phyloP scores from a whole-genome alignment of 2,113 vertebrate genomes.

The Coturnix japonica region DNA sequence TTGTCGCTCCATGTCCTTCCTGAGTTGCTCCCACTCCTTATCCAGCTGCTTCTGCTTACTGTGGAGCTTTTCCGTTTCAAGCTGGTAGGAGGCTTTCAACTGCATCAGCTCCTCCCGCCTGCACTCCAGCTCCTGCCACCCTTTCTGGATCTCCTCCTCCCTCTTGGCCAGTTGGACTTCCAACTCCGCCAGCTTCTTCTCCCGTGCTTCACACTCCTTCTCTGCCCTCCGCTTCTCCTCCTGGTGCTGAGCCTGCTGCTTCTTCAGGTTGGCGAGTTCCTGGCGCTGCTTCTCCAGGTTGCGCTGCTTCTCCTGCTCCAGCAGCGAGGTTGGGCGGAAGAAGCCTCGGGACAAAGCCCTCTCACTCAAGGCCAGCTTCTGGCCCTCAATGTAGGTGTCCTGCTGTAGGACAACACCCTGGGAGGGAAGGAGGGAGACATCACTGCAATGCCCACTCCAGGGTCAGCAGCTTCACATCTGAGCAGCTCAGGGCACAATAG shows the following conservation, averaged over 20 bases:
- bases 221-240: constrained; percentile 86
- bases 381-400: constrained; percentile 95
- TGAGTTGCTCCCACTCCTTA: constrained; percentile 83
- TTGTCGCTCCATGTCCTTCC: constrained; percentile 78
- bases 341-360: constrained; percentile 74
- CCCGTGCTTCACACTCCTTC: constrained; percentile 86
- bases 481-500: background rate
- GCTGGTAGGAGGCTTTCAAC: constrained; percentile 85
- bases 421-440: background rate
- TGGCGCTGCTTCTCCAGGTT: constrained; percentile 95
- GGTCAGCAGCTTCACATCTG: background rate
- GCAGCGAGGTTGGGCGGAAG: constrained; percentile 85
- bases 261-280: constrained; percentile 90
- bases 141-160: constrained; percentile 79
- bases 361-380: constrained; percentile 88
- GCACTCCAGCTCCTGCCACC: constrained; percentile 79
- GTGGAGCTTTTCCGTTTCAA: constrained; percentile 88
- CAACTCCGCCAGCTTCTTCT: constrained; percentile 81
- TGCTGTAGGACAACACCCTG: constrained; percentile 95
- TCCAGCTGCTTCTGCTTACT: constrained; percentile 89
- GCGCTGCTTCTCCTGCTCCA: constrained; percentile 98
- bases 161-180: constrained; percentile 78
- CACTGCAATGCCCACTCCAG: accelerated
- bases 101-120: constrained; percentile 79
- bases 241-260: constrained; percentile 87